Evolutionary conservation across 2,888 invertebrate species (phyloP), one percentile per base, ranked within the genome.

Genomic region (Fissipunctia ypsillon): DNA sequence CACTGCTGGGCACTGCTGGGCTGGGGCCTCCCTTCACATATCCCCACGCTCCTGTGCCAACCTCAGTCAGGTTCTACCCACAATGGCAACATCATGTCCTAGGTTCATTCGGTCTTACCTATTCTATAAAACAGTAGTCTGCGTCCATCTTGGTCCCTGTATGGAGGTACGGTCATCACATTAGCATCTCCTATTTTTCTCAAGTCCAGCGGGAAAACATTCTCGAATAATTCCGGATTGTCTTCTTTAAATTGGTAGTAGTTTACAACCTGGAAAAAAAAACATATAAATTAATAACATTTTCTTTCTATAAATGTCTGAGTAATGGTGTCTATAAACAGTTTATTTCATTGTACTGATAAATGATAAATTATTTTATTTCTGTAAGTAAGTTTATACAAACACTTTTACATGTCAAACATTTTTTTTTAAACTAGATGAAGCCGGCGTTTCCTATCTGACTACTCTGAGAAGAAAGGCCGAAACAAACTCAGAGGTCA

Each of bases 241-340:
- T 97, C 97, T 88, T 98, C 97, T 87, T 97, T 97, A 90, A 98
- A 98, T 81, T 97, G 96, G 88, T 97, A 97, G 91, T 98, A 98
- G 89, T 97, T 98, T 67, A 97, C 97, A 84, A 98, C 93, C 98
- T 98, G 93, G 84, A 97, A 95, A 3, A 54, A 16, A 4, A 3
- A 28, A 48, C 1, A 19, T 16, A 2, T 16, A 14, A 22, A n/a
- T 22, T 22, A 9, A 22, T 28, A 28, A 28, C 4, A 43, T 22
- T 28, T 25, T 12, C 9, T 63, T 63, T 50, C n/a, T 50, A 9
- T 31, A 28, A 25, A 25, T 14, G 43, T 22, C 12, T 60, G 22
- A 10, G 12, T 25, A 41, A 25, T 41, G 12, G 3, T 35, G n/a
- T 59, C 12, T 61, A 41, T 65, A n/a, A 22, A 9, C 31, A 38